Conservation (phyloP, 2,888 invertebrate species). For the Beris morrisii region DNA sequence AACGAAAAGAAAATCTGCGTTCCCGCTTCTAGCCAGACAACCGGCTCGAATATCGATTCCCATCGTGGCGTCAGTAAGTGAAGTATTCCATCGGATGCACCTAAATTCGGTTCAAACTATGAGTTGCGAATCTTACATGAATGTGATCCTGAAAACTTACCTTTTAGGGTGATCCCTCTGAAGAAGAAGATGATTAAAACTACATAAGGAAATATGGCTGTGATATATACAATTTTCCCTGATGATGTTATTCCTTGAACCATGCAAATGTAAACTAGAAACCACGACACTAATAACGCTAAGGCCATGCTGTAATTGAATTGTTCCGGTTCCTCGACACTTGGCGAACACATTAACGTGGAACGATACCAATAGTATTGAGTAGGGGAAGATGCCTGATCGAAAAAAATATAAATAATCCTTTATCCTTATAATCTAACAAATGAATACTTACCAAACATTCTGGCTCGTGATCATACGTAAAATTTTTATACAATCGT, state of each 20-base stretch:
- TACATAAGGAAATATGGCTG: constrained; percentile 94
- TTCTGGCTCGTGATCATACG: constrained; percentile 78
- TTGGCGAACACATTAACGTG: constrained; percentile 85
- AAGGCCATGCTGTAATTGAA: constrained; percentile 93
- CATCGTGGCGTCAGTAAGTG: constrained; percentile 93
- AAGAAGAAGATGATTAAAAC: constrained; percentile 96
- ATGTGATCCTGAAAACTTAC: constrained; percentile 60
- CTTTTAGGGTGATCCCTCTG: constrained; percentile 86
- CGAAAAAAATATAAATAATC: not conserved
- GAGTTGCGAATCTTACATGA: not conserved
- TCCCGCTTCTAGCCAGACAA: constrained; percentile 96
- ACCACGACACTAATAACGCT: constrained; percentile 87
- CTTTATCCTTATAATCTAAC: not conserved
- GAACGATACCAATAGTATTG: constrained; percentile 96
- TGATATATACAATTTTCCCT: constrained; percentile 94
- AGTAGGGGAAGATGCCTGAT: constrained; percentile 83
- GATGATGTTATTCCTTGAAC: constrained; percentile 97
- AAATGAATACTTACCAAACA: constrained; percentile 67
- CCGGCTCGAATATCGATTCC: constrained; percentile 87
- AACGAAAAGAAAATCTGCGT: constrained; percentile 97
- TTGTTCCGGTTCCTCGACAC: constrained; percentile 79
- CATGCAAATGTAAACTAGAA: constrained; percentile 94
- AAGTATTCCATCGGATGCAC: constrained; percentile 71
- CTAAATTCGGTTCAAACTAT: constrained; percentile 38
- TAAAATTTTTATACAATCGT: constrained; percentile 75